Evolutionary conservation across 2,113 vertebrate genomes (phyloP).

Genomic region (Cynoglossus semilaevis): DNA sequence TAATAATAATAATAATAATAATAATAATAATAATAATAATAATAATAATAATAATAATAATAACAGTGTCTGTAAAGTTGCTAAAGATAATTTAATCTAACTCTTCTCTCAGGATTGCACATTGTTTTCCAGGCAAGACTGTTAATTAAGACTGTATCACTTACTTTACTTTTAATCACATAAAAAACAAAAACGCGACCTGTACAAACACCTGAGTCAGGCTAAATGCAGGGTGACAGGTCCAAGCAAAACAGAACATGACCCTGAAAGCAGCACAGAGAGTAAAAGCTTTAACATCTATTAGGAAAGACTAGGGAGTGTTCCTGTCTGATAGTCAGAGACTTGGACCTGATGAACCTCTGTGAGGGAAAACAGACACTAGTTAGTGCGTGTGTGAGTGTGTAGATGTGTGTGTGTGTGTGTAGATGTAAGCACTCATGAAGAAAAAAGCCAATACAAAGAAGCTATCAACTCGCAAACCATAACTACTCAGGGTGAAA

Average conservation of each 20-base stretch:
- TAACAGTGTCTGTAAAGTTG: too few relatives aligned
- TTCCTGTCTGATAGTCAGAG: constrained; percentile 24
- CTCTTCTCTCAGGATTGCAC: too few relatives aligned
- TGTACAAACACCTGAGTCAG: constrained; percentile 20
- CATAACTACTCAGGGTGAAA: constrained; percentile 50
- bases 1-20: too few relatives aligned
- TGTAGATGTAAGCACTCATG: not conserved
- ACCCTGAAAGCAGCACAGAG: constrained; percentile 7
- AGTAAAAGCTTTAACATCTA: constrained; percentile 20
- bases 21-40: too few relatives aligned
- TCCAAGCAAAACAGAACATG: constrained; percentile 38
- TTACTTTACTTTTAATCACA: not conserved
- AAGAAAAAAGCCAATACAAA: too few relatives aligned
- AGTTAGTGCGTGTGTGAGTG: not conserved
- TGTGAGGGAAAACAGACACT: constrained; percentile 40
- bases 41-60: too few relatives aligned
- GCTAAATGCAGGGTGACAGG: constrained; percentile 11
- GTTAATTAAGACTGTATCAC: too few relatives aligned
- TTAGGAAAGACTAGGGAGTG: constrained; percentile 18
- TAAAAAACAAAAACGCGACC: constrained; percentile 30
- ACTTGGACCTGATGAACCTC: constrained; percentile 42
- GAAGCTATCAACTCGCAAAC: constrained; percentile 6
- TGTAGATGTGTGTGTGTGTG: not conserved
- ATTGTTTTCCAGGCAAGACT: too few relatives aligned
- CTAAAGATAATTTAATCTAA: too few relatives aligned